Conservation (phyloP, 1,140 invertebrate genomes). For the Drosophila orena region DNA sequence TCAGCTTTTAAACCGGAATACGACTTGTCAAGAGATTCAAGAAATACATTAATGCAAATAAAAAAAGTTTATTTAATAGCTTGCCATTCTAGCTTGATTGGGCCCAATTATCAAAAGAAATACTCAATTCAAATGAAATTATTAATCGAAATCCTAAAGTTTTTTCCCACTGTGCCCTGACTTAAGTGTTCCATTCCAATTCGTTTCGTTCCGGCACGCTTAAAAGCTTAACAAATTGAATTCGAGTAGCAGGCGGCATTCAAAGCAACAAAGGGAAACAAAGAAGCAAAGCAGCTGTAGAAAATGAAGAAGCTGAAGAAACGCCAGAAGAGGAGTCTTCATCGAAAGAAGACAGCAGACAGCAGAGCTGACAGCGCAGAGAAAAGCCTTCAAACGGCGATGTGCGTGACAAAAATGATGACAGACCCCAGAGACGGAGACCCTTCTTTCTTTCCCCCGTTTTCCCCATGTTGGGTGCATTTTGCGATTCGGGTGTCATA, state of each 20-base stretch:
- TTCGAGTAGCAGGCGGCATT: constrained; percentile 43
- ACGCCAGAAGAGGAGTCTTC: constrained; percentile 31
- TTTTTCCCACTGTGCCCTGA: constrained; percentile 12
- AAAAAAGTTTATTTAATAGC: too few relatives aligned
- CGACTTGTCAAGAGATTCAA: too few relatives aligned
- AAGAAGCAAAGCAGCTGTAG: constrained; percentile 35
- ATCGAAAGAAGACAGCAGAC: constrained; percentile 20
- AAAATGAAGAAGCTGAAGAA: constrained; percentile 41
- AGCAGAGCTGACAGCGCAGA: constrained; percentile 30
- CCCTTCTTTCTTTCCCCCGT: not conserved
- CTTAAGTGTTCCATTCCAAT: constrained; percentile 46
- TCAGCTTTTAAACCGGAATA: too few relatives aligned
- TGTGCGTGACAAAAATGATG: constrained; percentile 82
- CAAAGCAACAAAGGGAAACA: constrained; percentile 35
- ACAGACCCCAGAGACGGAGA: constrained; percentile 41
- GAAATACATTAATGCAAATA: too few relatives aligned
- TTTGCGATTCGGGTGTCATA: constrained; percentile 11
- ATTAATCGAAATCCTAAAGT: not conserved
- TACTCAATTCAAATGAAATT: too few relatives aligned
- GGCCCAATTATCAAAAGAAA: too few relatives aligned
- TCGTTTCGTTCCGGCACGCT: constrained; percentile 52
- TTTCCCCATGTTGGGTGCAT: constrained; percentile 16
- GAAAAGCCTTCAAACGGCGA: constrained; percentile 64
- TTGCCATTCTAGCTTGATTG: too few relatives aligned
- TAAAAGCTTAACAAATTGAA: constrained; percentile 64